Base-by-base conservation (phyloP, 2,797 vertebrate genomes). In the Etheostoma perlongum region DNA sequence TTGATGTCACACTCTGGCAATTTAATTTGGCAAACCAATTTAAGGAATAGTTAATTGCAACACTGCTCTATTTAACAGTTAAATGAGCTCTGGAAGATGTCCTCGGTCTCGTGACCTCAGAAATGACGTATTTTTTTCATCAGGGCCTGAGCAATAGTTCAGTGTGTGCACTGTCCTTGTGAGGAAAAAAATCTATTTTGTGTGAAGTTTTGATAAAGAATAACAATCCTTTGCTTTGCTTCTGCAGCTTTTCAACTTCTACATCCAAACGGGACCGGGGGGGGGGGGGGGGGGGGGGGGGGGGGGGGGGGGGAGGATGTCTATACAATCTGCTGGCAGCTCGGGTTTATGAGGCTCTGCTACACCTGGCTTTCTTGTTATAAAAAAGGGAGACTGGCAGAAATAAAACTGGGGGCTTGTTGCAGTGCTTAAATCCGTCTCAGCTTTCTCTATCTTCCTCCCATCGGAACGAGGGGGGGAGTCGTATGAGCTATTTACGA, bases 401-500 rank as follows among this genome's bases (percentile, higher is more conserved):
- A 68, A 83, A 89, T 83, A 68, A 89, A 87, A 87, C 0, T 10
- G 21, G 65, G 70, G 74, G 69, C 82, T 86, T 63, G 73, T 66
- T 79, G 72, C 18, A 23, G 65, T 23, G 77, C 65, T 84, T 77
- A 67, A 84, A 87, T 84, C 61, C 64, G 11, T 90, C 85, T 90
- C 82, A 40, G 81, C 69, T 89, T 90, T 89, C 85, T 82, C 68
- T 42, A 52, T 85, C 83, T 86, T 83, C 81, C 76, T 84, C 79
- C 81, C 88, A 84, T 83, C 57, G 75, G 78, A 91, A 79, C 16
- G 13, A 59, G 51, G 11, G 67, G 60, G 67, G 65, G 42, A 89
- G 90, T 94, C 88, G 86, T 92, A 84, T 54, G 83, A 80, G 90
- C 92, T 95, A 94, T 96, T 95, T 95, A 94, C 89, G 91, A 95